Percentiles rank a stretch among this genome's conserved stretches.
phyloP scores from a whole-genome alignment of 2,888 invertebrate genomes.

The Oscheius sp. region DNA sequence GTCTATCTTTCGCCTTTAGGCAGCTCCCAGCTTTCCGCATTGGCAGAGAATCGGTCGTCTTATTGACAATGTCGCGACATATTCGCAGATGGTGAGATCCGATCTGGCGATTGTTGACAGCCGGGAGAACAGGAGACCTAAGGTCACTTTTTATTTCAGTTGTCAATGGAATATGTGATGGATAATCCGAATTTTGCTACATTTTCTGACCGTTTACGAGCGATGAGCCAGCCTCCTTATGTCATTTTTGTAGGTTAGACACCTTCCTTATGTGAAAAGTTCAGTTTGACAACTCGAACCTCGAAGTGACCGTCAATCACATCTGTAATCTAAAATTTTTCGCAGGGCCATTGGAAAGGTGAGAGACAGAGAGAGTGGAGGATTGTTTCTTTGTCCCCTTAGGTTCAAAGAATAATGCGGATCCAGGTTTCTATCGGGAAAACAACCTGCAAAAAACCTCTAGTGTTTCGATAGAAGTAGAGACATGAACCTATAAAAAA shows the following conservation, averaged over 20 bases:
- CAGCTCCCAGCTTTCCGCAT: slow-evolving; percentile 32
- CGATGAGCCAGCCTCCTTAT: slow-evolving; percentile 46
- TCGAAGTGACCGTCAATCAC: slow-evolving; percentile 54
- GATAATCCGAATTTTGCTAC: slow-evolving; percentile 40
- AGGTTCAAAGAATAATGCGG: too few species aligned
- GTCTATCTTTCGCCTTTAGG: slow-evolving; percentile 1
- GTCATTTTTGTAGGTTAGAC: slow-evolving; percentile 46
- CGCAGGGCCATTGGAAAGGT: slow-evolving; percentile 42
- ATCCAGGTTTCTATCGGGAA: not conserved
- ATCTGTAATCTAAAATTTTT: slow-evolving; percentile 56
- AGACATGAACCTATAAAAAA: not conserved
- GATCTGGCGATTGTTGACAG: not conserved
- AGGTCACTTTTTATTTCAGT: slow-evolving; percentile 38
- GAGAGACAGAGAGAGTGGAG: not conserved
- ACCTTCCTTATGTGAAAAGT: not conserved
- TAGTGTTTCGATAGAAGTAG: not conserved
- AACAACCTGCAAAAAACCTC: slow-evolving; percentile 2
- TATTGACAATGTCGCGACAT: slow-evolving; percentile 41
- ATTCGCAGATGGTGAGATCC: slow-evolving; percentile 43
- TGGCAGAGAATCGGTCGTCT: slow-evolving; percentile 44
- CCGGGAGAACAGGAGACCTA: not conserved
- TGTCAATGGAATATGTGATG: slow-evolving; percentile 44
- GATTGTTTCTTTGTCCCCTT: too few species aligned
- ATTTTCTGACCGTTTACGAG: slow-evolving; percentile 40
- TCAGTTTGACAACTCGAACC: slow-evolving; percentile 54